phyloP scores from a whole-genome alignment of 2,888 invertebrate genomes.

The Napeogenes sylphis region DNA sequence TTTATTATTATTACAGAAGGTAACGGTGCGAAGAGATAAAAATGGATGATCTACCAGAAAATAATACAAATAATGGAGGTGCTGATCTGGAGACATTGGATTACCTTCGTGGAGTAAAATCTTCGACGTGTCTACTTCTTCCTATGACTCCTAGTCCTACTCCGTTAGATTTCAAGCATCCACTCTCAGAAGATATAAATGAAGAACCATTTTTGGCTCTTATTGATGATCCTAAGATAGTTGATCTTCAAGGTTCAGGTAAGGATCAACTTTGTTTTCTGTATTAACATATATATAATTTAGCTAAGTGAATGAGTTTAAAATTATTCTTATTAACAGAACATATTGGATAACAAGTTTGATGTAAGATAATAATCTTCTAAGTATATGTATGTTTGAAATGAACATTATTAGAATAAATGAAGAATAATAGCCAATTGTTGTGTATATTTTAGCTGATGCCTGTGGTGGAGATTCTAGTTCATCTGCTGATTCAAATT shows the following conservation, averaged over 20 bases:
- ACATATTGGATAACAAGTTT: too few relatives aligned
- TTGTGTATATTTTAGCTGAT: conserved; percentile 42
- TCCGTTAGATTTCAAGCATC: conserved; percentile 78
- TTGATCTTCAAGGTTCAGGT: conserved; percentile 59
- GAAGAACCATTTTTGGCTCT: conserved; percentile 66
- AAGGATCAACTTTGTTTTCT: conserved; percentile 23
- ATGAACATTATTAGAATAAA: neutral
- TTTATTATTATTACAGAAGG: too few relatives aligned
- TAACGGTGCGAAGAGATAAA: neutral
- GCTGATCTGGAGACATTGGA: conserved; percentile 60
- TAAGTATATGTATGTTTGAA: neutral
- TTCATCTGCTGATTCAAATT: conserved; percentile 71
- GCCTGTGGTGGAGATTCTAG: conserved; percentile 67
- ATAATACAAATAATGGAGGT: conserved; percentile 43
- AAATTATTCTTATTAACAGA: too few relatives aligned
- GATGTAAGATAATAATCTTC: too few relatives aligned
- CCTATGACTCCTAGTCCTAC: conserved; percentile 79
- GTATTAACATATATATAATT: neutral
- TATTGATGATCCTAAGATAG: conserved; percentile 54
- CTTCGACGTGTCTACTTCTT: conserved; percentile 81
- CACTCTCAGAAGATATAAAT: conserved; percentile 73
- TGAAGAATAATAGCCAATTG: neutral
- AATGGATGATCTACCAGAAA: conserved; percentile 63
- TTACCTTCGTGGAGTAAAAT: conserved; percentile 78
- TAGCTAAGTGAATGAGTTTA: too few relatives aligned